Evolutionary conservation across 2,797 vertebrate genomes (phyloP).

Genomic region (Sylvilagus floridanus): DNA sequence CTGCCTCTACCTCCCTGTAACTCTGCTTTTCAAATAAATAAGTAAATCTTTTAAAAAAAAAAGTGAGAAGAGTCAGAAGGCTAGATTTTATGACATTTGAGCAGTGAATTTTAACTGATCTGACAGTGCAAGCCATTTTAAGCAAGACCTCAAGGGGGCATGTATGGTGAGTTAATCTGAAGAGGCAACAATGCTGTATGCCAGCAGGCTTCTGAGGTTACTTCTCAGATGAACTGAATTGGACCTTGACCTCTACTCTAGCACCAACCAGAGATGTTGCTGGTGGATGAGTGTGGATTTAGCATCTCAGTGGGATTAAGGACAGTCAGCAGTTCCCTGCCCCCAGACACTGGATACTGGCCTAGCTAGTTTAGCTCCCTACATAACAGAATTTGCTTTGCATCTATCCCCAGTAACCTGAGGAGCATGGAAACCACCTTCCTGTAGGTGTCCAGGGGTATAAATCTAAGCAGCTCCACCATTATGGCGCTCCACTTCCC

Average conservation of each 20-base stretch:
- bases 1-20: no score
- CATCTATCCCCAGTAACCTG: neutral
- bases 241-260: neutral
- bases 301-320: constrained; percentile 16
- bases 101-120: neutral
- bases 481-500: neutral
- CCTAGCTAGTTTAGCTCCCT: neutral
- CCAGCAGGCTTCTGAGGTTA: neutral
- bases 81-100: neutral
- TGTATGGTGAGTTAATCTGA: neutral
- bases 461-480: neutral
- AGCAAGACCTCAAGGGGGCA: neutral
- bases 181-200: neutral
- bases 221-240: neutral
- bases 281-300: neutral
- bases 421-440: neutral
- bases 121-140: neutral
- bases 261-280: neutral
- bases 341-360: neutral
- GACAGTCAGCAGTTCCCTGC: neutral
- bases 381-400: neutral
- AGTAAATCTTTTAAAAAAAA: no score
- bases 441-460: neutral
- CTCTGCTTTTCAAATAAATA: no score
- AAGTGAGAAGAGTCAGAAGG: neutral